These are phyloP conservation scores for Tineola bisselliella DNA, from an alignment of 2,888 invertebrate genomes.

Conservation along the genomic window DNA sequence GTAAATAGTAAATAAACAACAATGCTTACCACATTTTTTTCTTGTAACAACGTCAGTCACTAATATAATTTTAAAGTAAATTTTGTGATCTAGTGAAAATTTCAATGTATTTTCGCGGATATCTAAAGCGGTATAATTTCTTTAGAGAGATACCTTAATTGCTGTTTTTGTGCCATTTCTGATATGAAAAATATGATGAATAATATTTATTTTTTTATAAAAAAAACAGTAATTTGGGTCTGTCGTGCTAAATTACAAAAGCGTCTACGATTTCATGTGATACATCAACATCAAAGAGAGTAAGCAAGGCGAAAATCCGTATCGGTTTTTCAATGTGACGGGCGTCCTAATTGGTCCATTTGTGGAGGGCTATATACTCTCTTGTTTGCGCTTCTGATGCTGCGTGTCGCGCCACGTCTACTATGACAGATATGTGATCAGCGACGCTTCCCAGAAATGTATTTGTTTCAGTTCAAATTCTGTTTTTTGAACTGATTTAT, in stretches of 20 bases:
- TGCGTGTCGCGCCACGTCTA: slow-evolving; percentile 18
- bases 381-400: slow-evolving; percentile 13
- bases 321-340: slow-evolving; percentile 42
- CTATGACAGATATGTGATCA: slow-evolving; percentile 17
- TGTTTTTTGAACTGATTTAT: background rate
- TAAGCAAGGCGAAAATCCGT: slow-evolving; percentile 22
- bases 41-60: too few species aligned
- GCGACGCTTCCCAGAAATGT: slow-evolving; percentile 20
- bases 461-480: background rate
- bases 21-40: too few species aligned
- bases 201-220: too few species aligned
- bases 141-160: background rate
- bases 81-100: too few species aligned
- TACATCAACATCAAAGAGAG: slow-evolving; percentile 39
- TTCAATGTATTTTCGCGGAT: too few species aligned
- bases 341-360: slow-evolving; percentile 50
- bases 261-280: background rate
- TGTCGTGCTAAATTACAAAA: background rate
- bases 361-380: slow-evolving; percentile 32
- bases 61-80: too few species aligned
- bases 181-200: slow-evolving; percentile 4
- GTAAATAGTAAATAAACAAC: too few species aligned
- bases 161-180: background rate
- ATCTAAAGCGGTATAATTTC: too few species aligned
- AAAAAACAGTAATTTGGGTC: background rate